Evolutionary conservation across 2,888 invertebrate genomes (phyloP).

Genomic region (Trypoxylon attenuatum): DNA sequence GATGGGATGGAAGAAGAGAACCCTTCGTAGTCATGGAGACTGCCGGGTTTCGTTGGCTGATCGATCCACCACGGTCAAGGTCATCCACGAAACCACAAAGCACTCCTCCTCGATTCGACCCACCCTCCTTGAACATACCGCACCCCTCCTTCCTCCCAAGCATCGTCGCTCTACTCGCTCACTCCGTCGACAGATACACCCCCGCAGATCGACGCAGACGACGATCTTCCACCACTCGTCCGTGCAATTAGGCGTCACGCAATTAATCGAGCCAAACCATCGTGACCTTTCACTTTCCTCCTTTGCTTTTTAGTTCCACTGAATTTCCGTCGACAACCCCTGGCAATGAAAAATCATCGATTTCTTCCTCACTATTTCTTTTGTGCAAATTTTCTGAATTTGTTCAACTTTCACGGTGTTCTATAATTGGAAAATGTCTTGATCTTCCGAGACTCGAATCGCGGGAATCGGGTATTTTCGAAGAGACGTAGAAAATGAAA

Average conservation of each 20-base stretch:
- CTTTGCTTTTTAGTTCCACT: too few relatives aligned
- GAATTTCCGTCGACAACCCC: too few relatives aligned
- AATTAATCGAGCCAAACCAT: neutral
- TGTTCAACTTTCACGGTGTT: too few relatives aligned
- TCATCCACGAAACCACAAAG: constrained; percentile 61
- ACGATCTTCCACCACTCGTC: constrained; percentile 21
- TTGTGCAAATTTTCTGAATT: neutral
- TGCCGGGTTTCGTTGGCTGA: constrained; percentile 69
- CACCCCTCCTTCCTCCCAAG: neutral
- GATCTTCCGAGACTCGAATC: too few relatives aligned
- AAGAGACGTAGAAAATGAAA: too few relatives aligned
- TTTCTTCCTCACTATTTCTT: neutral
- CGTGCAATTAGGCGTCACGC: constrained; percentile 21
- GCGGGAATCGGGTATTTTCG: too few relatives aligned
- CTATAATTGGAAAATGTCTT: too few relatives aligned
- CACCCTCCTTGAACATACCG: neutral
- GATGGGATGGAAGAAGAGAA: constrained; percentile 49
- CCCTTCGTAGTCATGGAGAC: constrained; percentile 73
- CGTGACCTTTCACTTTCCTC: neutral
- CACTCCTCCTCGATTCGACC: constrained; percentile 6
- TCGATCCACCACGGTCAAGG: constrained; percentile 74
- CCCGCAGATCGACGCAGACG: constrained; percentile 22
- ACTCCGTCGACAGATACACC: constrained; percentile 39
- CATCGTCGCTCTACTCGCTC: neutral
- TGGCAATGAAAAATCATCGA: too few relatives aligned